Percentiles rank a stretch among this genome's conserved stretches.
Evolutionary conservation across 2,113 vertebrate genomes (phyloP).

Genomic region (Petrocephalus zakoni): DNA sequence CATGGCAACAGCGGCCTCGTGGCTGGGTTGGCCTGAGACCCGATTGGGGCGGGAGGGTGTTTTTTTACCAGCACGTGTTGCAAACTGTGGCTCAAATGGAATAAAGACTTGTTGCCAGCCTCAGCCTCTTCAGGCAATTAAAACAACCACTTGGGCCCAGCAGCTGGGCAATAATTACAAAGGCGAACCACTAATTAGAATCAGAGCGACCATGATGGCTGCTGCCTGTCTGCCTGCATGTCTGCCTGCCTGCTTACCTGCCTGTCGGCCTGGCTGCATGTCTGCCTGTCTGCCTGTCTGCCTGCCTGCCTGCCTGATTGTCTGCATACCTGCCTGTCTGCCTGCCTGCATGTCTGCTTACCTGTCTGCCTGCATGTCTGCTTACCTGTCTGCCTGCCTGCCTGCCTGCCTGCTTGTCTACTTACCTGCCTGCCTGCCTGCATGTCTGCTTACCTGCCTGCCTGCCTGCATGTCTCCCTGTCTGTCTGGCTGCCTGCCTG

Average conservation of each 20-base stretch:
- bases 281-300: background rate
- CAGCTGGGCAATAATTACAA: background rate
- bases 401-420: too few species aligned
- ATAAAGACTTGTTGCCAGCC: background rate
- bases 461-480: background rate
- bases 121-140: background rate
- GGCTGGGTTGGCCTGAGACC: background rate
- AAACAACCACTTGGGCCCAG: background rate
- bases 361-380: background rate
- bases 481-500: too few species aligned
- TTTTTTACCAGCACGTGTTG: background rate
- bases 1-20: slow-evolving; percentile 1
- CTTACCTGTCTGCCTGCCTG: background rate
- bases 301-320: background rate
- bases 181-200: background rate
- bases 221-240: background rate
- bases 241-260: background rate
- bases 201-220: background rate
- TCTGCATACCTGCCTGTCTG: background rate
- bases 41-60: background rate
- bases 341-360: background rate
- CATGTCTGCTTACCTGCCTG: too few species aligned
- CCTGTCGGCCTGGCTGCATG: background rate
- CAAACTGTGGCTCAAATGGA: background rate
- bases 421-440: too few species aligned